Conservation (phyloP, 2,888 invertebrate species). For the Pyrrhosoma nymphula region DNA sequence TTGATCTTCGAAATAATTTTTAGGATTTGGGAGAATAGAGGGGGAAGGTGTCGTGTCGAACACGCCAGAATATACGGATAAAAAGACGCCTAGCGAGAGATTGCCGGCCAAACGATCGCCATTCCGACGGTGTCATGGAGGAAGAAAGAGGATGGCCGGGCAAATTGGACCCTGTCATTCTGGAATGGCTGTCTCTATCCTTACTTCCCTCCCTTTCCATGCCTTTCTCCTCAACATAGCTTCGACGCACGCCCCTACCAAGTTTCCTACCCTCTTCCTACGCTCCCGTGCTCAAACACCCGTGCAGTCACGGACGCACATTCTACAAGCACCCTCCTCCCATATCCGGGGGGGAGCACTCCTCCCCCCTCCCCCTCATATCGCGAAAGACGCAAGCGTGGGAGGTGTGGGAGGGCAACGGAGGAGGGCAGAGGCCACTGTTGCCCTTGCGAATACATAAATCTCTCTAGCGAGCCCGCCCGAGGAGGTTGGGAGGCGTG, state of each 20-base stretch:
- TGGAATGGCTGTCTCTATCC: neutral
- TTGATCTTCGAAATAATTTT: neutral
- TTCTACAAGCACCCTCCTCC: too few relatives aligned
- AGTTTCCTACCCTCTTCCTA: too few relatives aligned
- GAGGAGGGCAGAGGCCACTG: slow-evolving; percentile 44
- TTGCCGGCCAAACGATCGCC: slow-evolving; percentile 48
- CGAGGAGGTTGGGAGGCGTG: neutral
- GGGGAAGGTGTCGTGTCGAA: neutral
- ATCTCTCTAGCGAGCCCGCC: slow-evolving; percentile 10
- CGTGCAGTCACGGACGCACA: too few relatives aligned
- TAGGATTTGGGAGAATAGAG: neutral
- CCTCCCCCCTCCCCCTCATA: neutral
- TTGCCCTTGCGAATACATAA: slow-evolving; percentile 54
- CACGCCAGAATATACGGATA: neutral
- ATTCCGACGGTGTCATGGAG: slow-evolving; percentile 2
- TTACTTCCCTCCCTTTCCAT: neutral
- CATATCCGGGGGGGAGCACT: too few relatives aligned
- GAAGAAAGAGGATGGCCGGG: neutral
- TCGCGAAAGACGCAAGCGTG: neutral
- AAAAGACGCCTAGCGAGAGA: slow-evolving; percentile 21
- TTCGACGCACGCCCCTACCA: neutral
- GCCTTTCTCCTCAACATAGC: slow-evolving; percentile 4
- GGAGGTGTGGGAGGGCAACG: slow-evolving; percentile 22
- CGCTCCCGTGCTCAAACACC: too few relatives aligned
- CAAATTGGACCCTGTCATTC: slow-evolving; percentile 55